phyloP scores from a whole-genome alignment of 2,797 vertebrate genomes.

The Synanceia verrucosa region DNA sequence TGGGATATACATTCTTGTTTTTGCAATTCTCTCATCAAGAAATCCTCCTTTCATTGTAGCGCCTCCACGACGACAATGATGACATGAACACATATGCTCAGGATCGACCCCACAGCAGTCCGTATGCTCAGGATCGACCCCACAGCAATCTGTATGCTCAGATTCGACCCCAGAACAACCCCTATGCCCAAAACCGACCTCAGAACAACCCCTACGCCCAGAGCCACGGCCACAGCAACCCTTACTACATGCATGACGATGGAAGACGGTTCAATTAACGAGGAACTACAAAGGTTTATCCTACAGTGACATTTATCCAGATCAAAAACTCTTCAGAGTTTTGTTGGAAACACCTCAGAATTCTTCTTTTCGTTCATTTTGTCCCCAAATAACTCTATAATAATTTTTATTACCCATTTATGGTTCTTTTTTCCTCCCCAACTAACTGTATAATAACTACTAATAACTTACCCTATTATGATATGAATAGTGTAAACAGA shows the following conservation, averaged over 20 bases:
- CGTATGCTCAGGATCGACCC: not conserved
- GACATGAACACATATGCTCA: not conserved
- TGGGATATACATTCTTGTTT: not conserved
- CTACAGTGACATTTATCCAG: not conserved
- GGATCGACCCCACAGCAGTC: not conserved
- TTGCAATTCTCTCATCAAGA: not conserved
- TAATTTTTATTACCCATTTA: too few relatives aligned
- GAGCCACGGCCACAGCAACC: constrained; percentile 52
- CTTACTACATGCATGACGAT: constrained; percentile 38
- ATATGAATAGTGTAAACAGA: not conserved
- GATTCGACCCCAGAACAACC: not conserved
- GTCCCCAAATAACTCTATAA: not conserved
- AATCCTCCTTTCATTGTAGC: constrained; percentile 37
- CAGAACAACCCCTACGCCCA: constrained; percentile 34
- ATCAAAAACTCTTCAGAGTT: not conserved
- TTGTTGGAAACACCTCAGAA: not conserved
- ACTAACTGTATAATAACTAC: too few relatives aligned
- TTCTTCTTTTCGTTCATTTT: not conserved
- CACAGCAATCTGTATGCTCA: not conserved
- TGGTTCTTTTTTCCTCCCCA: too few relatives aligned
- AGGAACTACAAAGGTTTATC: not conserved
- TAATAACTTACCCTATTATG: not conserved
- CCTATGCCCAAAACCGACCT: constrained; percentile 14
- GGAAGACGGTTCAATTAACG: constrained; percentile 15
- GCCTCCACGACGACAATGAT: constrained; percentile 6